Base-by-base conservation (phyloP, 2,113 vertebrate genomes). In the Pogona vitticeps region DNA sequence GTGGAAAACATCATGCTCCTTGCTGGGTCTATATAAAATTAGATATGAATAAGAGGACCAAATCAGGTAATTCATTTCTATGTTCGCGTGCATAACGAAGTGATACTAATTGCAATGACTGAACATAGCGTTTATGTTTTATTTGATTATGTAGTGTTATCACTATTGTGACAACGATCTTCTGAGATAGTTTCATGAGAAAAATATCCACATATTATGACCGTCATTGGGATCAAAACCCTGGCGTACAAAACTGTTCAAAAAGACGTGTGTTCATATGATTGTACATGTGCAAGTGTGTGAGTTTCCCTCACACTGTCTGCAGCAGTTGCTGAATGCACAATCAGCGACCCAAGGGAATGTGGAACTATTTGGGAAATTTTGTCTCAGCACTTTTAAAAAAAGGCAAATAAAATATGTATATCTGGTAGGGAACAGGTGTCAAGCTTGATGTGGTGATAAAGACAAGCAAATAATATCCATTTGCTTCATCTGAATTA, bases 341-440 rank as follows among this genome's bases (percentile, higher is more conserved):
- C 38, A 40, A 52, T 73, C 46, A 75, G n/a, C 65, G 59, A 40
- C 78, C 14, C 81, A 85, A 85, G 83, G 68, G 56, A 92, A 86
- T 33, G 28, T 65, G 46, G 88, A 31, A 15, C 38, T 80, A 75
- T 4, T 77, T 23, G 21, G 72, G 76, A 3, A 38, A 76, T 68
- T 52, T 26, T 59, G 31, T 2, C 56, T 78, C 76, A 80, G 33
- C 59, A 82, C 38, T 67, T 68, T 65, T 18, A 12, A 52, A 52
- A 52, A 52, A 52, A 52, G 65, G 18, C 3, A 18, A 79, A 38
- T 9, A 58, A 56, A 78, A 72, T 84, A 84, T 72, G 78, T 79
- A 70, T 17, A 77, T 3, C 0, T 0, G 21, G n/a, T 61, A 42
- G 58, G 23, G 5, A 73, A 52, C 42, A 82, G 61, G 72, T 85